Evolutionary conservation across 2,113 vertebrate species (phyloP).

Genomic region (Callithrix jacchus): DNA sequence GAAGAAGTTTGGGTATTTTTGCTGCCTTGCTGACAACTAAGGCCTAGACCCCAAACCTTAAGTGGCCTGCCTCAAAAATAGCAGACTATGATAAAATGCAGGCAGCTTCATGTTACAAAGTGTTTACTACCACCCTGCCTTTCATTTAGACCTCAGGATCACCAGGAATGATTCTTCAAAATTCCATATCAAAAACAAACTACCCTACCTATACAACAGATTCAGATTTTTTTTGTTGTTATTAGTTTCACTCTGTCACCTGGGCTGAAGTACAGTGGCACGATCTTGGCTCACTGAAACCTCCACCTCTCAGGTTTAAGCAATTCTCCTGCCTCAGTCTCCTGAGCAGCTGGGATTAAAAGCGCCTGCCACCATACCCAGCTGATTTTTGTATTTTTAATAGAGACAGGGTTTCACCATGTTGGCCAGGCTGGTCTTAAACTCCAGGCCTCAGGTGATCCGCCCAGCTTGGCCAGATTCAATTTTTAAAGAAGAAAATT

Average conservation of each 20-base stretch:
- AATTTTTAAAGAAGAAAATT: not conserved
- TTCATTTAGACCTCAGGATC: not conserved
- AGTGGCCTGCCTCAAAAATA: not conserved
- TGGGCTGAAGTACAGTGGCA: no score
- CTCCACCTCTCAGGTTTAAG: no score
- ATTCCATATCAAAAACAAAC: not conserved
- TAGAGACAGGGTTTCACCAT: no score
- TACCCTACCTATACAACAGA: not conserved
- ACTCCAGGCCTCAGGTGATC: no score
- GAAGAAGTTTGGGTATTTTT: not conserved
- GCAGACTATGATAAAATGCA: not conserved
- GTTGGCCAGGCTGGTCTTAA: no score
- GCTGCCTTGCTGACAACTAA: not conserved
- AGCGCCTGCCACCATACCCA: no score
- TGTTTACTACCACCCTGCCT: not conserved
- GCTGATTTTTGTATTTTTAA: no score
- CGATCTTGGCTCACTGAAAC: no score
- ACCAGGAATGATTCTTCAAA: not conserved
- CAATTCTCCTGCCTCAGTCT: no score
- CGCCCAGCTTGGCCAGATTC: no score
- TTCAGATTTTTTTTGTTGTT: not conserved
- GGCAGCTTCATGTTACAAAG: not conserved
- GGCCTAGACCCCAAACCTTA: not conserved
- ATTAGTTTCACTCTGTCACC: no score
- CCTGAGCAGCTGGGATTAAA: no score